A percentile compares a stretch with the other conserved stretches of the same genome.
phyloP scores from a whole-genome alignment of 92 coral and sea anemone species.

The Anthopleura xanthogrammica region DNA sequence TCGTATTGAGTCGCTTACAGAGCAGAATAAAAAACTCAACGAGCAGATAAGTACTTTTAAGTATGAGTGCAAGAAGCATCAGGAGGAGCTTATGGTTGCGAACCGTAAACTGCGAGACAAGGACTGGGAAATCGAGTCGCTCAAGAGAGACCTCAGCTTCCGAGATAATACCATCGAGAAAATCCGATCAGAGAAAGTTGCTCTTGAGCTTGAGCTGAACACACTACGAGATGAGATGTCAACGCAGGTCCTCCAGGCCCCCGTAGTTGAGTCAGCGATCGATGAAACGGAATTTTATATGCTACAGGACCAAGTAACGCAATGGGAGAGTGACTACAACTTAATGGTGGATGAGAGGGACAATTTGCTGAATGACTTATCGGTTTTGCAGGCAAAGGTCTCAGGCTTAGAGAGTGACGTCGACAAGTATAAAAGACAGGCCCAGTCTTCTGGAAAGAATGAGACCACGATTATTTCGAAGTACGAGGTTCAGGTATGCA shows the following conservation, averaged over 20 bases:
- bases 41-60: conserved; percentile 77
- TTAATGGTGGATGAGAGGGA: conserved; percentile 69
- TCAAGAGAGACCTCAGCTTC: conserved; percentile 77
- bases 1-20: conserved; percentile 69
- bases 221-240: conserved; percentile 81
- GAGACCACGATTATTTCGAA: conserved; percentile 64
- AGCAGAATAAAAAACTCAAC: conserved; percentile 82
- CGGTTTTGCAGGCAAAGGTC: conserved; percentile 55
- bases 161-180: conserved; percentile 61
- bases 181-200: conserved; percentile 75
- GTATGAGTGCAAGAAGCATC: conserved; percentile 77
- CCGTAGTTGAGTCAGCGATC: conserved; percentile 79
- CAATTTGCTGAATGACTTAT: conserved; percentile 58
- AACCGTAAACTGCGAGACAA: conserved; percentile 82
- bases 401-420: conserved; percentile 59
- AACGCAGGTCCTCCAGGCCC: conserved; percentile 63
- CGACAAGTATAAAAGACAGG: conserved; percentile 67
- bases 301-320: conserved; percentile 69
- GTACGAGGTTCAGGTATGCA: conserved; percentile 72
- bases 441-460: conserved; percentile 66
- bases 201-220: conserved; percentile 79
- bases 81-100: conserved; percentile 68
- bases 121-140: conserved; percentile 90
- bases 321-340: conserved; percentile 60
- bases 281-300: conserved; percentile 75